Conservation (phyloP, 2,888 invertebrate genomes). For the Entomobrya proxima region DNA sequence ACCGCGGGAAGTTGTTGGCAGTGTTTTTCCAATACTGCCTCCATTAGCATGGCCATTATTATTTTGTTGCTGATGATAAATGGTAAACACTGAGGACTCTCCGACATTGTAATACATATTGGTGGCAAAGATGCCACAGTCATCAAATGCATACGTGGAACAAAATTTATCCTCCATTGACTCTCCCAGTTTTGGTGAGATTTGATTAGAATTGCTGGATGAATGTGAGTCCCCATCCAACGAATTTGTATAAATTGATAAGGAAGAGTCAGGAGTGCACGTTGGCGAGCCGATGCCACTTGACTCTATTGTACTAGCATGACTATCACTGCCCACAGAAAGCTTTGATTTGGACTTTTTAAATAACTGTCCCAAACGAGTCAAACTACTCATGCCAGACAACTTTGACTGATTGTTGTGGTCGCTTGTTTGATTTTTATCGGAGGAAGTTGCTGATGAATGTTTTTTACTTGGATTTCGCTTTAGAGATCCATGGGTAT, state of each 20-base stretch:
- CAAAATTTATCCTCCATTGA: conserved; percentile 51
- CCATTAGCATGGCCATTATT: conserved; percentile 43
- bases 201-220: conserved; percentile 70
- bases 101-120: conserved; percentile 75
- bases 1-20: neutral
- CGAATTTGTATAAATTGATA: conserved; percentile 73
- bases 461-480: conserved; percentile 15
- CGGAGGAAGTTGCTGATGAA: neutral
- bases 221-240: conserved; percentile 72
- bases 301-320: conserved; percentile 66
- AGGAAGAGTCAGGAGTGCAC: conserved; percentile 73
- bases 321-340: conserved; percentile 72
- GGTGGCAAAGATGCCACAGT: conserved; percentile 71
- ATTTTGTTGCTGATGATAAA: conserved; percentile 54
- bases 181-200: conserved; percentile 64
- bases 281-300: conserved; percentile 68
- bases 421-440: neutral
- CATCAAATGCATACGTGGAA: conserved; percentile 70
- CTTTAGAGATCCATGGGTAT: neutral
- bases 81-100: conserved; percentile 60
- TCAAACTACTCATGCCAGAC: conserved; percentile 59
- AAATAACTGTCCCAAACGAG: conserved; percentile 67
- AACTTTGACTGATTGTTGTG: neutral
- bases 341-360: conserved; percentile 71
- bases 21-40: conserved; percentile 48